A percentile compares a stretch with the other conserved stretches of the same genome.
phyloP scores from a whole-genome alignment of 2,888 invertebrate species.

The Antheraea assamensis region DNA sequence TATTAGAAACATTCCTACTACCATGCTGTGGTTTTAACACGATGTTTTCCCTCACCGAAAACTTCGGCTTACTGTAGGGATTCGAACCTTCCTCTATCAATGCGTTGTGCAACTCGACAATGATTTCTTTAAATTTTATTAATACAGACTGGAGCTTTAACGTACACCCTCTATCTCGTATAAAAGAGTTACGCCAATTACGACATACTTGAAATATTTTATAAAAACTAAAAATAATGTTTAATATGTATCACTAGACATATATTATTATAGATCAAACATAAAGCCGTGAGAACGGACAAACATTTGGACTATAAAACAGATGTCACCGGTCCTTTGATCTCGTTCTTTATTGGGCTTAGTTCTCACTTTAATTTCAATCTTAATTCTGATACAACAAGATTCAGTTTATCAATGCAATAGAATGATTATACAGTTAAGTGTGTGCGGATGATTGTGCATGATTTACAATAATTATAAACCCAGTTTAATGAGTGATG shows the following conservation, averaged over 20 bases:
- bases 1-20: no score
- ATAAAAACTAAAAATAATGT: slow-evolving; percentile 8
- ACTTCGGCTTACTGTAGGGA: background rate
- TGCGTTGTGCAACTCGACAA: background rate
- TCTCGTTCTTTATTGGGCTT: background rate
- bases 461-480: slow-evolving; percentile 58
- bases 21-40: background rate
- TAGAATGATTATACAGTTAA: background rate
- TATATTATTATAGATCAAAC: slow-evolving; percentile 21
- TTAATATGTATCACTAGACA: background rate
- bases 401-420: background rate
- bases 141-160: background rate
- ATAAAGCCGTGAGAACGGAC: slow-evolving; percentile 24
- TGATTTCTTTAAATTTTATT: background rate
- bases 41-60: background rate
- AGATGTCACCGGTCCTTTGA: slow-evolving; percentile 33
- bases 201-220: background rate
- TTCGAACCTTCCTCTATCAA: background rate
- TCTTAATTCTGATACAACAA: background rate
- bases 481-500: slow-evolving; percentile 58
- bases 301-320: slow-evolving; percentile 24
- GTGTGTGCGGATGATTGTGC: slow-evolving; percentile 21
- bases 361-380: background rate
- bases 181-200: background rate
- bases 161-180: background rate